Percentiles rank a stretch among this genome's conserved stretches.
Evolutionary conservation across 2,113 vertebrate genomes (phyloP).

Genomic region (Paratilapia polleni): DNA sequence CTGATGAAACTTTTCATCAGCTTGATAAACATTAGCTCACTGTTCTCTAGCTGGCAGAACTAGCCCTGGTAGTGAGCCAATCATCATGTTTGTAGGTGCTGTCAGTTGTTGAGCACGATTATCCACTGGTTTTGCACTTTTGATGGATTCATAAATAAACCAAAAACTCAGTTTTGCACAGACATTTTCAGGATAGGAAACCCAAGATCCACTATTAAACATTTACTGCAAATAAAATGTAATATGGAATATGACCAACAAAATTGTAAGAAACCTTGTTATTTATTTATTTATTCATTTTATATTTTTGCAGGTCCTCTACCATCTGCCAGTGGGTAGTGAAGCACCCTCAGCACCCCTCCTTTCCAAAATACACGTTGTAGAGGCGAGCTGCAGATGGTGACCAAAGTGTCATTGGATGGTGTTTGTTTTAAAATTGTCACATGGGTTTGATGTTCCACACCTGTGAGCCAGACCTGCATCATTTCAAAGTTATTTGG

Average conservation of each 20-base stretch:
- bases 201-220: background rate
- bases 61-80: background rate
- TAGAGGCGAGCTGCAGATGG: background rate
- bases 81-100: background rate
- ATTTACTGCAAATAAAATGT: background rate
- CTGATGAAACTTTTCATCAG: too few relatives aligned
- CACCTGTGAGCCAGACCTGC: background rate
- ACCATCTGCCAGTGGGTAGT: background rate
- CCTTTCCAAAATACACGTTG: background rate
- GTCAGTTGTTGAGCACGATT: background rate
- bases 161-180: background rate
- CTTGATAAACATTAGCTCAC: background rate
- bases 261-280: background rate
- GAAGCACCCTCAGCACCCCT: background rate
- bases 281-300: background rate
- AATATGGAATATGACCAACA: background rate
- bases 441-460: background rate
- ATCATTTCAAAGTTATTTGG: background rate
- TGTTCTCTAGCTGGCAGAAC: background rate
- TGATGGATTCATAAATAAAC: background rate
- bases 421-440: background rate
- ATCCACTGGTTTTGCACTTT: background rate
- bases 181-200: background rate
- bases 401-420: background rate
- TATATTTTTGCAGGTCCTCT: background rate